These are phyloP conservation scores for Drosophila littoralis DNA, from an alignment of 1,140 invertebrate species.

Conservation along the genomic window DNA sequence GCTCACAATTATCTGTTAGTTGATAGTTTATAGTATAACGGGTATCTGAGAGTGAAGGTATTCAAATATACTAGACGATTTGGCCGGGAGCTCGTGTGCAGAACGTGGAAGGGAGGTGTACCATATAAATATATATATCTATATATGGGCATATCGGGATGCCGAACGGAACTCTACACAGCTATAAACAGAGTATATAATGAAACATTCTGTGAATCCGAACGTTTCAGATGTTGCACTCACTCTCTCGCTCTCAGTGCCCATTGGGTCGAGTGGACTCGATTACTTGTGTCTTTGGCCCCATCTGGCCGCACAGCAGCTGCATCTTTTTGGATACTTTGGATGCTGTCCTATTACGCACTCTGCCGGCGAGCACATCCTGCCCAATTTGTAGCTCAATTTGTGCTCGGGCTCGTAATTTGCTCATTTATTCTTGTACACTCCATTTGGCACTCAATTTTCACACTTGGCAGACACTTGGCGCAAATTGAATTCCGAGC, in stretches of 20 bases:
- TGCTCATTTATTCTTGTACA: constrained; percentile 38
- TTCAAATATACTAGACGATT: too few species aligned
- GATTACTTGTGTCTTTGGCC: constrained; percentile 4
- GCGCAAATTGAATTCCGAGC: constrained; percentile 37
- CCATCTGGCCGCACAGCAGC: constrained; percentile 20
- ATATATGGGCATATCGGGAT: too few species aligned
- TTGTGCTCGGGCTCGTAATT: constrained; percentile 38
- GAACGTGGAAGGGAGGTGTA: too few species aligned
- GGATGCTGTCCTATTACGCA: not conserved
- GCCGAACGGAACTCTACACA: too few species aligned
- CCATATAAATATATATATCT: too few species aligned
- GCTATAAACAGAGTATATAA: too few species aligned
- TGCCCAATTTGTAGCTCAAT: constrained; percentile 35
- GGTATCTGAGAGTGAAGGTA: too few species aligned
- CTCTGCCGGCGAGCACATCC: constrained; percentile 7
- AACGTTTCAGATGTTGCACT: too few species aligned
- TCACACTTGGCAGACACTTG: constrained; percentile 37
- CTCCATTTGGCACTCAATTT: constrained; percentile 41
- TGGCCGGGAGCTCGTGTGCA: too few species aligned
- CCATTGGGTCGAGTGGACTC: constrained; percentile 12
- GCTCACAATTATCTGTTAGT: too few species aligned
- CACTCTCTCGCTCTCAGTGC: not conserved
- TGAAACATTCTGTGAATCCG: too few species aligned
- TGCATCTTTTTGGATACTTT: constrained; percentile 2
- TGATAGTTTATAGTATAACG: too few species aligned